Evolutionary conservation across 2,113 vertebrate genomes (phyloP).

Genomic region (Erythrolamprus reginae): DNA sequence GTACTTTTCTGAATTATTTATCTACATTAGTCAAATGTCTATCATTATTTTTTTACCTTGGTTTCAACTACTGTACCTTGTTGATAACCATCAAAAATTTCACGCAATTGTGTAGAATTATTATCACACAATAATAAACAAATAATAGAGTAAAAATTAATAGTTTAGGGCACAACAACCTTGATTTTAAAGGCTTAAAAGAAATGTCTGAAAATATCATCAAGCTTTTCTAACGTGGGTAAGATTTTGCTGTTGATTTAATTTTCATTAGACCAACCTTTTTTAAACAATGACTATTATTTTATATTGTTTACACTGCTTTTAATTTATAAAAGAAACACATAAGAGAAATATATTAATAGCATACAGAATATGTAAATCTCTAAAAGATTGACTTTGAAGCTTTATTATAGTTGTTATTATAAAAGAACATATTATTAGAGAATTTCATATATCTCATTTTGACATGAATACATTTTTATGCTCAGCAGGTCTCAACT

Average conservation of each 20-base stretch:
- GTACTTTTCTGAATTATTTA: constrained; percentile 43
- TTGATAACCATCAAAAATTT: background rate
- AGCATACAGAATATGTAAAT: background rate
- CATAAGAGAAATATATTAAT: background rate
- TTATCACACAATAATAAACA: background rate
- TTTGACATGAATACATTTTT: background rate
- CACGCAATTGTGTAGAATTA: constrained; percentile 7
- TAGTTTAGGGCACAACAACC: background rate
- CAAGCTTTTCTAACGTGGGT: background rate
- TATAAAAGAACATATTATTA: background rate
- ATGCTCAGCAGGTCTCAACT: constrained; percentile 4
- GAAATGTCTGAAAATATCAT: background rate
- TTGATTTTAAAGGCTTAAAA: background rate
- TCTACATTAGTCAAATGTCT: constrained; percentile 47
- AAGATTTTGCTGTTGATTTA: background rate
- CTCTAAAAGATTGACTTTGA: constrained; percentile 2
- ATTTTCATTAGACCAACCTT: background rate
- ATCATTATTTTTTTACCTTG: constrained; percentile 21
- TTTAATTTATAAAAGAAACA: background rate
- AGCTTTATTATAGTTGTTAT: constrained; percentile 19
- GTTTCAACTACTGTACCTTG: background rate
- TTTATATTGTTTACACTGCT: background rate
- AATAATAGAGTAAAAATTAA: background rate
- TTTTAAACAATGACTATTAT: background rate
- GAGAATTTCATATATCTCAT: background rate